Evolutionary conservation across 2,888 invertebrate genomes (phyloP), one percentile per base, ranked within the genome.

Genomic region (Branchipolynoe longqiensis): DNA sequence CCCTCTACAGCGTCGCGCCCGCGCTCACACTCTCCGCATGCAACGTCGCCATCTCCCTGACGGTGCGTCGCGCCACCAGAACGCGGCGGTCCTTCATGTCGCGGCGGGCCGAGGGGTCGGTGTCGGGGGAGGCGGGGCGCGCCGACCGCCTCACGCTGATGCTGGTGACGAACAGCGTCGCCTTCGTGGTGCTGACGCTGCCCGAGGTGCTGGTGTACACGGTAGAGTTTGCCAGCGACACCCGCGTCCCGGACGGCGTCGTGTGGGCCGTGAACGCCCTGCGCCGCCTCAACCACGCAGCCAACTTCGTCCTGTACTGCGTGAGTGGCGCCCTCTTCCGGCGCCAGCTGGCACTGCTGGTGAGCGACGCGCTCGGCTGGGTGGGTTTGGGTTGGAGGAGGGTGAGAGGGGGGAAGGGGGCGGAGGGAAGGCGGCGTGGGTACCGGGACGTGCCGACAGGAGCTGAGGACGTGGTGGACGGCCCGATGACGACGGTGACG

Each of bases 231-330:
- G 33, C 25, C 36, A 3, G 22, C 1, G 62, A 62, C 31, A 62
- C 62, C 1, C 25, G 28, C 25, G n/a, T 62, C 1, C 62, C 62
- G 25, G 62, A 62, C 31, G 6, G 3, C 14, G n/a, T 28, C 3
- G 62, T 62, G n/a, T 62, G 62, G 62, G 2, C 31, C 62, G 25
- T 25, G 14, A 69, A 69, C 69, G 33, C 38, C n/a, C 33, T 69
- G 36, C 14, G 69, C 36, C 14, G 69, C 14, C 38, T 69, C 2
- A 69, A 69, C 69, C 69, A 69, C n/a, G 69, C 69, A 0, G n/a
- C 38, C n/a, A 69, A 69, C 36, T 69, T 69, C 38, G 36, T 69
- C 36, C 69, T 69, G 38, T 69, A 69, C 69, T 69, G 69, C 22
- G 12, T 69, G 3, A 69, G 69, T 69, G 69, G 69, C 0, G 69